Conservation (phyloP, 1,140 invertebrate genomes). For the Zaprionus capensis region DNA sequence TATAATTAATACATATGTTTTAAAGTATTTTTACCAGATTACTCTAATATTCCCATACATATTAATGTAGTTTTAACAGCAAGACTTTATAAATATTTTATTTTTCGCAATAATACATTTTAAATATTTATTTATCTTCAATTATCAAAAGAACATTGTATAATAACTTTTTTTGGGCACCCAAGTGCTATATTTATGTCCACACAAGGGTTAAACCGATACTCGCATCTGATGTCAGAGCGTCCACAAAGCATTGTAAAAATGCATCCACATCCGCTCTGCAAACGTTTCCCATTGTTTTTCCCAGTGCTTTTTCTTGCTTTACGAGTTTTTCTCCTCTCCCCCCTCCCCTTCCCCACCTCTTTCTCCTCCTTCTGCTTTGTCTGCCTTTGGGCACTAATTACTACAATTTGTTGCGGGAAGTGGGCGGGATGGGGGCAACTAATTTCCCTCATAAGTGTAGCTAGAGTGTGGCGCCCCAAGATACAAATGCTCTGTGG, state of each 20-base stretch:
- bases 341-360: neutral
- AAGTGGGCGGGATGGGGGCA: slow-evolving; percentile 27
- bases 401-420: slow-evolving; percentile 50
- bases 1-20: no score
- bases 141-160: neutral
- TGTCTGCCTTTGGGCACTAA: slow-evolving; percentile 40
- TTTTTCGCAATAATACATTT: no score
- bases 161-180: neutral
- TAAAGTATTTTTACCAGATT: no score
- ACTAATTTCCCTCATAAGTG: slow-evolving; percentile 48
- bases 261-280: slow-evolving; percentile 64
- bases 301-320: slow-evolving; percentile 18
- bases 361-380: neutral
- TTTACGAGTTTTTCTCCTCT: slow-evolving; percentile 12
- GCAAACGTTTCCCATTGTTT: slow-evolving; percentile 32
- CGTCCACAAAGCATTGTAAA: slow-evolving; percentile 36
- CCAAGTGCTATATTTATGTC: neutral
- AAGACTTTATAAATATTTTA: no score
- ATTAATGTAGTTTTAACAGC: no score
- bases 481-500: slow-evolving; percentile 40
- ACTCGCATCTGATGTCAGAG: slow-evolving; percentile 21
- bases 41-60: no score
- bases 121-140: neutral
- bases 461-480: slow-evolving; percentile 31
- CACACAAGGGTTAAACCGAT: slow-evolving; percentile 44